phyloP scores from a whole-genome alignment of 92 coral and sea anemone genomes.

The Actinernus sp. region DNA sequence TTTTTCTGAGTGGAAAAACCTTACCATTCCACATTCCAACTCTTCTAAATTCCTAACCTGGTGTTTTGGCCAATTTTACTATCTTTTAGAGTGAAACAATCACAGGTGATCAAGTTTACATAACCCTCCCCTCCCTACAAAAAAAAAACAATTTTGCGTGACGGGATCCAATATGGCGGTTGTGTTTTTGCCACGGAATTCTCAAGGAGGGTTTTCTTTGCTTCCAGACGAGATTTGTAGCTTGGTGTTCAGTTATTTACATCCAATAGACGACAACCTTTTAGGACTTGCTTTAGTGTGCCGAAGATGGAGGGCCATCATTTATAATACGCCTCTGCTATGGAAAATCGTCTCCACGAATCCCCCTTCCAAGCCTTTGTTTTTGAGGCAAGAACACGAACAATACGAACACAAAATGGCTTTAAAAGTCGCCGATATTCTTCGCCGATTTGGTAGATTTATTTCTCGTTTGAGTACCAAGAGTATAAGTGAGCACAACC shows the following conservation, averaged over 20 bases:
- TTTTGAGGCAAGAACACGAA: constrained; percentile 12
- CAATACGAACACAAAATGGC: constrained; percentile 27
- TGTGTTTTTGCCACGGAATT: not conserved
- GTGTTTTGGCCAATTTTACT: no score
- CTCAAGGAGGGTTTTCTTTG: constrained; percentile 14
- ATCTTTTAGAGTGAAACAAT: no score
- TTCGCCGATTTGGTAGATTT: constrained; percentile 63
- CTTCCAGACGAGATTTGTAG: constrained; percentile 70
- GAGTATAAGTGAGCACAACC: constrained; percentile 40
- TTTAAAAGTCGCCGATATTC: constrained; percentile 45
- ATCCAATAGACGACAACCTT: constrained; percentile 53
- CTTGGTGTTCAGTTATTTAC: constrained; percentile 58
- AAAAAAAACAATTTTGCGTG: no score
- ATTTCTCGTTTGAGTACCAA: constrained; percentile 37
- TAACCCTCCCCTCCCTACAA: constrained; percentile 14
- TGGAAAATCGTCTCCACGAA: constrained; percentile 43
- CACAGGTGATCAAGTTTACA: no score
- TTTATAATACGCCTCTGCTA: constrained; percentile 52
- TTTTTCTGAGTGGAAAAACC: no score
- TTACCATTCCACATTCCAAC: no score
- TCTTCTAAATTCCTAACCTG: no score
- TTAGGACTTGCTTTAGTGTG: constrained; percentile 53
- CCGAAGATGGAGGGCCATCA: constrained; percentile 60
- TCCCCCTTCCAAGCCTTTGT: constrained; percentile 4
- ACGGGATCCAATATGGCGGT: constrained; percentile 52